Evolutionary conservation across 1,140 invertebrate genomes (phyloP), one percentile per base, ranked within the genome.

Genomic region (Copidosoma floridanum): DNA sequence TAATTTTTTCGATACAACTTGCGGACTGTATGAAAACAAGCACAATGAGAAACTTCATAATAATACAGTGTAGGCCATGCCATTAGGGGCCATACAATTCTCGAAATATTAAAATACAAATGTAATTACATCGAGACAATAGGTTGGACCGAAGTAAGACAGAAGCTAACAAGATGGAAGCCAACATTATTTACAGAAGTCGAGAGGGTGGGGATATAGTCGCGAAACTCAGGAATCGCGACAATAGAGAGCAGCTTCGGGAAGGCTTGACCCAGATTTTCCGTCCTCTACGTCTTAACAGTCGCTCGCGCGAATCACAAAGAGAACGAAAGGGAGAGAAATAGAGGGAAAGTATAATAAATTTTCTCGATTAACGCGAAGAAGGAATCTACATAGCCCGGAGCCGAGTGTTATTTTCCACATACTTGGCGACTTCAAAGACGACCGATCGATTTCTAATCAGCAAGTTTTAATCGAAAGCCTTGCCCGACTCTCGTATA

Each of bases 381-480:
- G 18, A 7, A 56, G 12, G 32, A 4, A 40, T 56, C 26, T 56
- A 29, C 8, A 46, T 32, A 20, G 27, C 43, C 35, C 35, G 18
- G 38, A n/a, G n/a, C n/a, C n/a, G n/a, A 23, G 46, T 44, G 27
- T 38, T 57, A 57, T 27, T 51, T 58, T 41, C 47, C n/a, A 26
- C 27, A 10, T 14, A 50, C 29, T 27, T 8, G n/a, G n/a, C 46
- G 32, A 51, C 27, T 27, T 2, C 18, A 24, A 44, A n/a, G 38
- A 44, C 21, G 32, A 37, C 51, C 44, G 32, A 47, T 54, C 21
- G 23, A 61, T 61, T 61, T 38, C 55, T 54, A 47, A 61, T 54
- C 58, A 48, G 11, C 38, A 54, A 61, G 58, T 61, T 61, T 59
- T 61, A 61, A 61, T 61, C 40, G 58, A 61, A 54, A 53, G 46